Percentiles rank a stretch among this genome's conserved stretches.
Conservation (phyloP, 2,888 invertebrate genomes). For the Anoplius nigerrimus region DNA sequence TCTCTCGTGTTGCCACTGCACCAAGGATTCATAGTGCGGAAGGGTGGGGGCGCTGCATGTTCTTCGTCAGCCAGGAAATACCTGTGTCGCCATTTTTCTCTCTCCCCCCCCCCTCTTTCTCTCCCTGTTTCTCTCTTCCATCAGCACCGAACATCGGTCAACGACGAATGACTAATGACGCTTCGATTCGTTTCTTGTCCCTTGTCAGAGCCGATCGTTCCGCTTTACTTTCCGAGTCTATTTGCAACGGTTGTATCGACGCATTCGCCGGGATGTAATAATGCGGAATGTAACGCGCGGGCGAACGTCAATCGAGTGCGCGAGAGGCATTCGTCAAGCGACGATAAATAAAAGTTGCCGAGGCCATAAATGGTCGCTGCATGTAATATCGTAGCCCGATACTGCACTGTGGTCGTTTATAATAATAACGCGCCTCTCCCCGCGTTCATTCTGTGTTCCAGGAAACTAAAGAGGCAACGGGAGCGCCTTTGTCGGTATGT, state of each 20-base stretch:
- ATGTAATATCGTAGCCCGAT: no score
- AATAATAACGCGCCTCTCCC: not conserved
- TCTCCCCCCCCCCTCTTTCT: no score
- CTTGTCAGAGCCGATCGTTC: no score
- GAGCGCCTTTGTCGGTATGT: conserved; percentile 84
- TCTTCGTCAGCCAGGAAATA: conserved; percentile 53
- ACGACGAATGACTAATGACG: conserved; percentile 32
- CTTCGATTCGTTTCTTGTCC: conserved; percentile 25
- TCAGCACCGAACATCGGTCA: conserved; percentile 42
- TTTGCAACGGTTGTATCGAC: not conserved
- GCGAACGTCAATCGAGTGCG: no score
- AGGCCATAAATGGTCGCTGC: no score
- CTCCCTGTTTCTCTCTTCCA: no score
- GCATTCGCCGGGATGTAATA: not conserved
- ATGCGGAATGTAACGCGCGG: no score
- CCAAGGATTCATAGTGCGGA: conserved; percentile 39
- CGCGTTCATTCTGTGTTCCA: conserved; percentile 64
- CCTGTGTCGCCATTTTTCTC: conserved; percentile 52
- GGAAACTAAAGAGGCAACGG: conserved; percentile 85
- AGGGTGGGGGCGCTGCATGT: conserved; percentile 28
- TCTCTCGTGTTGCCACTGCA: conserved; percentile 58
- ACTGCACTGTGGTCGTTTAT: no score
- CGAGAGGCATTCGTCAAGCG: no score
- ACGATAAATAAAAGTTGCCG: no score
- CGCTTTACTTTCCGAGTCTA: no score